These are phyloP conservation scores for Pocillopora damicornis DNA, from an alignment of 64 coral and sea anemone species.

Conservation along the genomic window DNA sequence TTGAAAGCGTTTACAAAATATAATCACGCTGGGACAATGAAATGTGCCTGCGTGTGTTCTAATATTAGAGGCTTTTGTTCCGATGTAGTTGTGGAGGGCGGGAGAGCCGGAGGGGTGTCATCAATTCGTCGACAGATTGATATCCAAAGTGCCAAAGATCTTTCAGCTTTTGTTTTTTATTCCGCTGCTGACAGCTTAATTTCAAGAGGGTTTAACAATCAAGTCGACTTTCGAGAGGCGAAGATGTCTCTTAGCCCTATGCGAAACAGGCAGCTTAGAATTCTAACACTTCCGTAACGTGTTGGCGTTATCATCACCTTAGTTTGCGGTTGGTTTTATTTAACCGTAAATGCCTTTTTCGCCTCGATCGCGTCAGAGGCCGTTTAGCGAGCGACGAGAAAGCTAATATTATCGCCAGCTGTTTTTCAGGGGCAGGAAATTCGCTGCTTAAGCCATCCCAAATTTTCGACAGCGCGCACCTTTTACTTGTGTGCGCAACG, in stretches of 20 bases:
- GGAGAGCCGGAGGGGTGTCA: conserved; percentile 66
- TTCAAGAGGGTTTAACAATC: conserved; percentile 32
- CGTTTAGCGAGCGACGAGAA: conserved; percentile 39
- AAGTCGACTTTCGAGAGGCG: conserved; percentile 44
- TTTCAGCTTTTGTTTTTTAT: conserved; percentile 47
- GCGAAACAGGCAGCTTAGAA: conserved; percentile 31
- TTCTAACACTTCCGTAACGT: conserved; percentile 45
- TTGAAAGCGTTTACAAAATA: conserved; percentile 86
- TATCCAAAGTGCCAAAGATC: conserved; percentile 45
- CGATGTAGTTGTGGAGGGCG: conserved; percentile 51
- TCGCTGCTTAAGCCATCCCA: not conserved
- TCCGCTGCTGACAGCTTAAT: conserved; percentile 50
- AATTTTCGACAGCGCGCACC: not conserved
- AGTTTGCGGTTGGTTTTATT: conserved; percentile 32
- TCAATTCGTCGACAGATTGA: conserved; percentile 48
- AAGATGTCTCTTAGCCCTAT: conserved; percentile 15
- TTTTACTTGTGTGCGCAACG: not conserved
- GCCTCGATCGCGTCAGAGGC: not conserved
- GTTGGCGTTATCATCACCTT: conserved; percentile 18
- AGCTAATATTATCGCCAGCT: conserved; percentile 31
- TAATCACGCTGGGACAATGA: conserved; percentile 84
- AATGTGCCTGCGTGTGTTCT: conserved; percentile 65
- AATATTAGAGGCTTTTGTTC: conserved; percentile 87
- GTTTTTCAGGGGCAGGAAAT: not conserved
- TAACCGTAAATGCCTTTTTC: conserved; percentile 36